These are phyloP conservation scores for Corydoras sp. DNA, from an alignment of 2,113 vertebrate genomes.

Conservation along the genomic window DNA sequence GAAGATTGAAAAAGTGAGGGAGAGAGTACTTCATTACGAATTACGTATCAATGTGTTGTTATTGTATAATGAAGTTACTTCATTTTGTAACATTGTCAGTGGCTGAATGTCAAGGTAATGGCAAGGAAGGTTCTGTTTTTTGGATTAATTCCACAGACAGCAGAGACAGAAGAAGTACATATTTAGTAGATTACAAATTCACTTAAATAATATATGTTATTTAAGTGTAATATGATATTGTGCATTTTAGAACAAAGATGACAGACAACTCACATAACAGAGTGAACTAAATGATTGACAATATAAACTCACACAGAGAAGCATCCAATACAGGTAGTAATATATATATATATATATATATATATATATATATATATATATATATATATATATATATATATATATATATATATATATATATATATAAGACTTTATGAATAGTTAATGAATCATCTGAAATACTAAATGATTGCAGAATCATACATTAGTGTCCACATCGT, in stretches of 20 bases:
- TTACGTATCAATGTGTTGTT: slow-evolving; percentile 37
- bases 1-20: background rate
- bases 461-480: background rate
- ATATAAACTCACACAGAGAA: slow-evolving; percentile 9
- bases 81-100: slow-evolving; percentile 13
- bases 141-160: background rate
- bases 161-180: no score
- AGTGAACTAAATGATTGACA: slow-evolving; percentile 14
- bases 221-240: no score
- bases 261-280: no score
- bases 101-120: background rate
- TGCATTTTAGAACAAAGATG: no score
- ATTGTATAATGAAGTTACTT: slow-evolving; percentile 31
- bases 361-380: no score
- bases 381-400: no score
- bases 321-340: background rate
- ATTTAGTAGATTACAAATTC: no score
- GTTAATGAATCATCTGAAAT: background rate
- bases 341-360: no score
- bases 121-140: background rate
- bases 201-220: no score
- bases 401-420: no score
- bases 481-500: slow-evolving; percentile 15
- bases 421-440: slow-evolving; percentile 9
- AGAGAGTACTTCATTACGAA: slow-evolving; percentile 7